phyloP scores from a whole-genome alignment of 2,113 vertebrate species.

The Psammodynastes pulverulentus region DNA sequence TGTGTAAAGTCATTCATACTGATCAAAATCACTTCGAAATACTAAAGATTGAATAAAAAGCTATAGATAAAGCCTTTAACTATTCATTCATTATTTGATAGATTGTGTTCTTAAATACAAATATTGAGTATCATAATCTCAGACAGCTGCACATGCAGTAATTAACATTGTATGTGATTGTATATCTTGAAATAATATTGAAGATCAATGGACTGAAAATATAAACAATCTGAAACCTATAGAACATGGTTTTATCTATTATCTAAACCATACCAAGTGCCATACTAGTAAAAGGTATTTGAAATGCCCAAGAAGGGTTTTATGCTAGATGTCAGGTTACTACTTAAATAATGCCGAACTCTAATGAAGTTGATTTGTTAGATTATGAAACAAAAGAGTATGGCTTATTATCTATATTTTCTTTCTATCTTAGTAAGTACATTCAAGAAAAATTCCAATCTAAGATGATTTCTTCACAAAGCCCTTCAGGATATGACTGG shows the following conservation, averaged over 20 bases:
- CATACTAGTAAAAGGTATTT: neutral
- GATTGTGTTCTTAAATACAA: constrained; percentile 4
- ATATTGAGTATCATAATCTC: constrained; percentile 31
- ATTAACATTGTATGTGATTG: constrained; percentile 13
- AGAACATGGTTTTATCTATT: constrained; percentile 10
- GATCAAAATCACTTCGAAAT: neutral
- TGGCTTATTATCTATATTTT: neutral
- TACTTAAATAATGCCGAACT: neutral
- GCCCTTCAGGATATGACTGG: neutral
- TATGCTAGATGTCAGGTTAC: neutral
- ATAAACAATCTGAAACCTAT: neutral
- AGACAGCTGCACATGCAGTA: neutral
- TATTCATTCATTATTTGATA: neutral
- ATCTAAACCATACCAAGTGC: neutral
- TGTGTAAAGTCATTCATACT: neutral
- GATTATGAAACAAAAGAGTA: neutral
- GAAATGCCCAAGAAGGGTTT: neutral
- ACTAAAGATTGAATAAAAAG: neutral
- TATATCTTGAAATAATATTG: constrained; percentile 25
- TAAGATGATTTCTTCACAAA: neutral
- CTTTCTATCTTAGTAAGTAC: neutral
- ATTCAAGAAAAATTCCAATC: neutral
- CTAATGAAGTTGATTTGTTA: neutral
- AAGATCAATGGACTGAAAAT: neutral
- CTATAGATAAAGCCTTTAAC: neutral